Evolutionary conservation across 2,113 vertebrate genomes (phyloP).

Genomic region (Callaeas wilsoni): DNA sequence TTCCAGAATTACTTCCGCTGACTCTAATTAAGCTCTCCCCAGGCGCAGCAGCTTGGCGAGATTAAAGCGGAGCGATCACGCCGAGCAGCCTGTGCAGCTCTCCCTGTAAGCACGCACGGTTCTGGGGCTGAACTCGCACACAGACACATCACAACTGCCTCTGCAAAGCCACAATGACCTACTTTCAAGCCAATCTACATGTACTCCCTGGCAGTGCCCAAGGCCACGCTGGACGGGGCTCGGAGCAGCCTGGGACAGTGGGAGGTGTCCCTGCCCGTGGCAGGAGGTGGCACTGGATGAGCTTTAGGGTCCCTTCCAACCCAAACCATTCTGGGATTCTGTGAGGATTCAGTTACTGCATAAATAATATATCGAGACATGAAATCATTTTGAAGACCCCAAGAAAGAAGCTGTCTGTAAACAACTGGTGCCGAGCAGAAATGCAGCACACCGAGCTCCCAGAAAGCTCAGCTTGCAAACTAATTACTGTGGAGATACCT

Average conservation of each 20-base stretch:
- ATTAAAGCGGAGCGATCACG: background rate
- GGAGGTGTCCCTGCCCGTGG: background rate
- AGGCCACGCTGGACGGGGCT: background rate
- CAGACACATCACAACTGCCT: background rate
- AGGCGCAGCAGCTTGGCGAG: background rate
- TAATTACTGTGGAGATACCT: background rate
- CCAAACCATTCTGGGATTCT: background rate
- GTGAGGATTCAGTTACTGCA: background rate
- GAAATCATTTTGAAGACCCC: background rate
- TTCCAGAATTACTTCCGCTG: no score
- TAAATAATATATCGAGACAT: background rate
- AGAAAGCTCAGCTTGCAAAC: background rate
- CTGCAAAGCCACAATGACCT: conserved; percentile 20
- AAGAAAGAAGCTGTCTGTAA: background rate
- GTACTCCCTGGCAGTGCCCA: background rate
- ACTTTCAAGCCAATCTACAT: conserved; percentile 47
- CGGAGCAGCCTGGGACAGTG: background rate
- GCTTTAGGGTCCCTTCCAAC: background rate
- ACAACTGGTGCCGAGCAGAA: background rate
- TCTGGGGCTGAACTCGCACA: background rate
- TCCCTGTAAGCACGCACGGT: background rate
- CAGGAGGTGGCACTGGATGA: background rate
- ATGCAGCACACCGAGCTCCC: background rate
- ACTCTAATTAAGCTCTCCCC: background rate
- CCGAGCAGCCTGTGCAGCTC: background rate